Conservation (phyloP, 1,140 invertebrate genomes). For the Euschistus heros region DNA sequence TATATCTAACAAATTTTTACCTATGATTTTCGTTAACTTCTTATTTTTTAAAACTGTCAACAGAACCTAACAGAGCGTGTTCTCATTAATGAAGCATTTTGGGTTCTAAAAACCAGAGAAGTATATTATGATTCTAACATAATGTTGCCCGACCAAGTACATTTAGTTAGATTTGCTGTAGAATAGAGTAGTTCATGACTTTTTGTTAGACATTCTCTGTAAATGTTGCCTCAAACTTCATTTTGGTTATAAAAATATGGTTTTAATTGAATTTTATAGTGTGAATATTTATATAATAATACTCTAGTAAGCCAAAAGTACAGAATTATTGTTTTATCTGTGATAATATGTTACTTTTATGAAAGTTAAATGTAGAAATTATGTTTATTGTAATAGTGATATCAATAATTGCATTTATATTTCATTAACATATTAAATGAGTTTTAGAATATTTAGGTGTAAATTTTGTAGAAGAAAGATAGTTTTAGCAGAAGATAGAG, state of each 20-base stretch:
- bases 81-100: conserved; percentile 85
- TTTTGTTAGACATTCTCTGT: conserved; percentile 17
- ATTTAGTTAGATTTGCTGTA: conserved; percentile 24
- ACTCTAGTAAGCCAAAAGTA: neutral
- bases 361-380: too few relatives aligned
- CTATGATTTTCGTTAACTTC: conserved; percentile 2
- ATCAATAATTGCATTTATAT: too few relatives aligned
- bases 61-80: conserved; percentile 89
- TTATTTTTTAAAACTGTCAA: conserved; percentile 31
- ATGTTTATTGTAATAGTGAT: too few relatives aligned
- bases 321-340: conserved; percentile 10
- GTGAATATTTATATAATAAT: conserved; percentile 10
- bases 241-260: neutral
- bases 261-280: conserved; percentile 18
- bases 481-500: neutral
- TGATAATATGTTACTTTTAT: too few relatives aligned
- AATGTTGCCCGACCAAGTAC: conserved; percentile 25
- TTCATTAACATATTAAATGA: too few relatives aligned
- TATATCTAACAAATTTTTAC: neutral
- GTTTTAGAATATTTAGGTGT: conserved; percentile 1
- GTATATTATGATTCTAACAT: conserved; percentile 40
- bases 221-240: neutral
- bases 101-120: conserved; percentile 82
- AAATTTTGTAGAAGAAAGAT: neutral
- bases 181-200: conserved; percentile 20